Conservation (phyloP, 2,888 invertebrate genomes). For the Netelia virgata region DNA sequence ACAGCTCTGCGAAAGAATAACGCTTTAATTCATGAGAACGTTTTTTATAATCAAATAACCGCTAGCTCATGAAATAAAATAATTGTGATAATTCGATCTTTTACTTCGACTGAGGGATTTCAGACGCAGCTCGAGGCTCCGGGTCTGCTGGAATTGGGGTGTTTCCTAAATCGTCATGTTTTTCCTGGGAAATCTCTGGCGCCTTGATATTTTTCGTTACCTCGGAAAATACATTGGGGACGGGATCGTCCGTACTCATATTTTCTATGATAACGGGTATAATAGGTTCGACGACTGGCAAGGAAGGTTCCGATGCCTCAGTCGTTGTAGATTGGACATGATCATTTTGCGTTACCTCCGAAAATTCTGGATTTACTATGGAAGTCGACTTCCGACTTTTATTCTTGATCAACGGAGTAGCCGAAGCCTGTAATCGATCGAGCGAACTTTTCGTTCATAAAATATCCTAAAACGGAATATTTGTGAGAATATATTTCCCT, state of each 20-base stretch:
- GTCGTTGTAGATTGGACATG: neutral
- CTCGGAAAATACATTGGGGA: neutral
- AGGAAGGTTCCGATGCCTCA: neutral
- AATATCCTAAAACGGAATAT: no score
- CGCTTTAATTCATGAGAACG: no score
- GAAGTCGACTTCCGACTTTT: conserved; percentile 63
- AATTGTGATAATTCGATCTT: no score
- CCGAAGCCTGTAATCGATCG: neutral
- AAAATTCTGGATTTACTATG: conserved; percentile 57
- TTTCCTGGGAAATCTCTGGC: neutral
- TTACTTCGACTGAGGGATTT: no score
- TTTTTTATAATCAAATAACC: no score
- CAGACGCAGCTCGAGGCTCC: no score
- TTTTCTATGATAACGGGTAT: no score
- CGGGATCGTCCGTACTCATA: no score
- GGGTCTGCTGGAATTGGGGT: neutral
- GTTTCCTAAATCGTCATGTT: neutral
- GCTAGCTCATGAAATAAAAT: no score
- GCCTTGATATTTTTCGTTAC: neutral
- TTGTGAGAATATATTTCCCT: no score
- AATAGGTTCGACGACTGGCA: no score
- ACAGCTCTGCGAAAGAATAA: neutral
- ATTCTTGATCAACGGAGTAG: neutral
- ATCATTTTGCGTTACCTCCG: conserved; percentile 5
- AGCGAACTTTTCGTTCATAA: neutral